Percentiles rank a stretch among this genome's conserved stretches.
Evolutionary conservation across 1,140 invertebrate species (phyloP).

Genomic region (Brachystomella parvula): DNA sequence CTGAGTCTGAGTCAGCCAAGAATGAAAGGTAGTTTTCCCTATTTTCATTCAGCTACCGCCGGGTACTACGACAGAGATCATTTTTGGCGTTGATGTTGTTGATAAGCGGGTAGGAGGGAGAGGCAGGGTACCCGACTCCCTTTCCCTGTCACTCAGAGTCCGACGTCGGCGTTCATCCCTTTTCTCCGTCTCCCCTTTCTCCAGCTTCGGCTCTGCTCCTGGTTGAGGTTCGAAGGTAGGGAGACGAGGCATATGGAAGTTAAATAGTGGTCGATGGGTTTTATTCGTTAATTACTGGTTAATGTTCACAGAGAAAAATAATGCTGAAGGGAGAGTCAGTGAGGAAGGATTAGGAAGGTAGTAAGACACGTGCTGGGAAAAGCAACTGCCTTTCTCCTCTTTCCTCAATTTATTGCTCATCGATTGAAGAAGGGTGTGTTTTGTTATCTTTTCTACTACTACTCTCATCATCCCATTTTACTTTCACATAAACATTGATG

Average conservation of each 20-base stretch:
- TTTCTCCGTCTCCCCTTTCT: background rate
- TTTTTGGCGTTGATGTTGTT: background rate
- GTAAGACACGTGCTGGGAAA: slow-evolving; percentile 22
- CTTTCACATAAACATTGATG: too few relatives aligned
- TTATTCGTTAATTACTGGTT: slow-evolving; percentile 33
- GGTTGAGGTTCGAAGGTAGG: background rate
- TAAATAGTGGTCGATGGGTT: background rate
- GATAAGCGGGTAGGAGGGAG: background rate
- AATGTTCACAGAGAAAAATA: slow-evolving; percentile 23
- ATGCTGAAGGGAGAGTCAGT: too few relatives aligned
- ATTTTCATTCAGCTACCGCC: background rate
- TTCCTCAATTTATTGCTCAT: slow-evolving; percentile 29
- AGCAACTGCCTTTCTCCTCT: slow-evolving; percentile 4
- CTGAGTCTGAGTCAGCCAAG: too few relatives aligned
- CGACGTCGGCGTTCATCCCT: background rate
- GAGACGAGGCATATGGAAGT: background rate
- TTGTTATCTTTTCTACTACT: slow-evolving; percentile 7
- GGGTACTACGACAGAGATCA: background rate
- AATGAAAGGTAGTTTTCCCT: background rate
- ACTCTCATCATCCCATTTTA: too few relatives aligned
- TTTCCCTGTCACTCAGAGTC: background rate
- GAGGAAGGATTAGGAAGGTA: too few relatives aligned
- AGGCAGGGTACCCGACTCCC: background rate
- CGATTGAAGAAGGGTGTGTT: slow-evolving; percentile 30
- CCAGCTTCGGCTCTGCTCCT: background rate